Evolutionary conservation across 2,888 invertebrate genomes (phyloP).

Genomic region (Diabrotica balteata): DNA sequence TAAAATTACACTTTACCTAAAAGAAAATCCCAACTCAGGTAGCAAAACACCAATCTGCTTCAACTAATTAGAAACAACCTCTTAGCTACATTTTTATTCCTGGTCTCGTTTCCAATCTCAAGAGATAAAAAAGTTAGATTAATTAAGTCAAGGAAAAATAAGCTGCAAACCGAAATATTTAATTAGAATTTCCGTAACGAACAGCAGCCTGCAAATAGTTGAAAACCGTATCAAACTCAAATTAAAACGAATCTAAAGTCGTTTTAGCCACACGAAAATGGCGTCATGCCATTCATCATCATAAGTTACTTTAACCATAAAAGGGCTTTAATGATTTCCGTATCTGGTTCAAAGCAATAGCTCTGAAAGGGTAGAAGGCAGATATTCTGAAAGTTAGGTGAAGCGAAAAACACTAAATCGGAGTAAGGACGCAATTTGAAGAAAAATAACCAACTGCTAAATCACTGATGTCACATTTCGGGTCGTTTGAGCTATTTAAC

Average conservation of each 20-base stretch:
- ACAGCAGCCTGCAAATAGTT: background rate
- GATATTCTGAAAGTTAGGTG: slow-evolving; percentile 23
- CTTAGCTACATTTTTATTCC: too few species aligned
- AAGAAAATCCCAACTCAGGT: too few species aligned
- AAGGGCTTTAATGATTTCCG: slow-evolving; percentile 27
- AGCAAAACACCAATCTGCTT: too few species aligned
- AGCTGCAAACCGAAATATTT: background rate
- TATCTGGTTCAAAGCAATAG: slow-evolving; percentile 21
- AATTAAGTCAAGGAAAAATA: background rate
- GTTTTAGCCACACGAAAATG: slow-evolving; percentile 16
- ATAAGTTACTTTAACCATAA: slow-evolving; percentile 27
- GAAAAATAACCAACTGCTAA: slow-evolving; percentile 21
- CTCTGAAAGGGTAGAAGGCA: slow-evolving; percentile 24
- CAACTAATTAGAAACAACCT: too few species aligned
- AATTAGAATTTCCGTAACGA: background rate
- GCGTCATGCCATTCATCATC: slow-evolving; percentile 21
- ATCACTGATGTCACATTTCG: slow-evolving; percentile 16
- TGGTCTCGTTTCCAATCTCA: too few species aligned
- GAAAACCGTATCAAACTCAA: slow-evolving; percentile 4
- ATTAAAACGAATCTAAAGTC: slow-evolving; percentile 6
- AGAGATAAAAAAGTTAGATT: too few species aligned
- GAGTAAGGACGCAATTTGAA: slow-evolving; percentile 20
- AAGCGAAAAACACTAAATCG: slow-evolving; percentile 24
- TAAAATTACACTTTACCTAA: too few species aligned
- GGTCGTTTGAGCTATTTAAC: slow-evolving; percentile 6